Evolutionary conservation across 2,113 vertebrate genomes (phyloP).

Genomic region (Delphinus delphis): DNA sequence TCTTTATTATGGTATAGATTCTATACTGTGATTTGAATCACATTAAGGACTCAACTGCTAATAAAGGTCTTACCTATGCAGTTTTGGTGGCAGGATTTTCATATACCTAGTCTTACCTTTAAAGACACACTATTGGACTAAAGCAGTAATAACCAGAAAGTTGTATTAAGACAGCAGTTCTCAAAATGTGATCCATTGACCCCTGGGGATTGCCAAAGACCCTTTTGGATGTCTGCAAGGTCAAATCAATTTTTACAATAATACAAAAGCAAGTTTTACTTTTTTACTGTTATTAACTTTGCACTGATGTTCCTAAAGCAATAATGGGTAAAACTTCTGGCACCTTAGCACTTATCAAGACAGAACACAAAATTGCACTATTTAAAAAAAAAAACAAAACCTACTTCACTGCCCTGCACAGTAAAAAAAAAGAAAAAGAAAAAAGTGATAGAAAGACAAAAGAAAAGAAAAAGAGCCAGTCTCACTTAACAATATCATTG

Average conservation of each 20-base stretch:
- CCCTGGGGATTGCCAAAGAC: not conserved
- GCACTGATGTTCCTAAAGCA: not conserved
- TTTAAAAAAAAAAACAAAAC: not conserved
- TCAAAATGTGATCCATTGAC: not conserved
- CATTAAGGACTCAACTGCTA: not conserved
- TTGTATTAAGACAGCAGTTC: not conserved
- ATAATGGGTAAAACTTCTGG: not conserved
- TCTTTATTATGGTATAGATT: not conserved
- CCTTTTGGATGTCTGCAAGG: not conserved
- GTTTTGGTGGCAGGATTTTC: not conserved
- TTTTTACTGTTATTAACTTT: not conserved
- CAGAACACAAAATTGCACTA: not conserved
- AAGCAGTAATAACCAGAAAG: not conserved
- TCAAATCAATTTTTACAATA: slow-evolving; percentile 20
- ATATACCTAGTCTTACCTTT: not conserved
- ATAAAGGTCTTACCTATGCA: not conserved
- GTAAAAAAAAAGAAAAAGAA: not conserved
- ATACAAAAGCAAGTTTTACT: not conserved
- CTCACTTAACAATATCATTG: slow-evolving; percentile 4
- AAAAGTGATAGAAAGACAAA: not conserved
- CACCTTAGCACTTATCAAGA: not conserved
- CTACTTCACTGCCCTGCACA: not conserved
- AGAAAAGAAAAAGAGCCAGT: not conserved
- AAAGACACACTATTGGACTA: not conserved
- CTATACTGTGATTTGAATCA: not conserved